Evolutionary conservation across 2,888 invertebrate species (phyloP), one percentile per base, ranked within the genome.

Genomic region (Rhagonycha lutea): DNA sequence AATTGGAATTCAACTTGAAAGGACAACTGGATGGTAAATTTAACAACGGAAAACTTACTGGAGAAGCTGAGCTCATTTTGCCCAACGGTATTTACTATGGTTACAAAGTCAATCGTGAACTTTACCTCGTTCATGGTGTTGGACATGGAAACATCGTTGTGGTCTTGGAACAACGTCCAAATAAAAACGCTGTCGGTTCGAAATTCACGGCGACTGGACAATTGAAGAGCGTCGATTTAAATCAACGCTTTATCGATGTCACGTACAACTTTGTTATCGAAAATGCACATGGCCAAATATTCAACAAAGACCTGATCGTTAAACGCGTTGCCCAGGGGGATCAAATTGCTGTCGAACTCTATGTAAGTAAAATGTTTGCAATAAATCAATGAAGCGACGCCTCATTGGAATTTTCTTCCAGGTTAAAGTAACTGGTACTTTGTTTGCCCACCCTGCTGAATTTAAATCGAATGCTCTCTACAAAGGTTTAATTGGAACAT

Each of bases 1-100:
- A 86, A 73, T 86, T 88, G 0, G 89, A 89, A 75, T 14, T 67
- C 3, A 78, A 75, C 70, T 11, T 70, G 2, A 79, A 76, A 18
- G 60, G 28, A 26, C 62, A 67, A 5, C 12, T 60, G 7, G 74
- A 88, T 23, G 87, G 91, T 0, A 87, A 88, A 12, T 82, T 87
- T 0, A 82, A 85, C 8, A 86, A 89, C 2, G 91, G 91, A 0
- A 85, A 89, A 60, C 75, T 87, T 0, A 86, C 87, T 10, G 89
- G 89, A 2, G 88, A 89, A 61, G 76, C 88, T 0, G 91, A 91
- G 32, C 14, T 91, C 0, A 89, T 89, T 29, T 76, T 93, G 0
- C 91, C 91, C 1, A 88, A 86, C 72, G 88, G 89, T 0, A 86
- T 88, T 26, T 88, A 89, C 69, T 70, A 91, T n/a, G 83, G 85